Base-by-base conservation (phyloP, 2,113 vertebrate genomes). In the Neodontobutis hainanensis region DNA sequence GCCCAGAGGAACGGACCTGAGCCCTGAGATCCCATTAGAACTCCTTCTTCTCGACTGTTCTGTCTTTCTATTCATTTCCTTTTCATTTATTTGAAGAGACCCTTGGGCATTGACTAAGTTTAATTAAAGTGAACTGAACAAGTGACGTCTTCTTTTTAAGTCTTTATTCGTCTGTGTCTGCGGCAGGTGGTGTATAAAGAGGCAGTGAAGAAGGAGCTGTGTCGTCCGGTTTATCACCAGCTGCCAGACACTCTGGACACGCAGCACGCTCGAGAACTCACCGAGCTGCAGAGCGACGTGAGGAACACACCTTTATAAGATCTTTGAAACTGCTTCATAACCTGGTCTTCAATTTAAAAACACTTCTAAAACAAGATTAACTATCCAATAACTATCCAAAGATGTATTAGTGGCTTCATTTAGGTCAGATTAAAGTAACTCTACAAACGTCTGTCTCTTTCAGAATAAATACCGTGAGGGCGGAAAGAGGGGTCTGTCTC, bases 201-300 rank as follows among this genome's bases (percentile, higher is more conserved):
- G 47, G 90, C 76, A 11, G 83, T 88, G 27, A 95, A 93, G 85
- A 90, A 91, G 8, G 91, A 92, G 49, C 87, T 93, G 80, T 88
- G 57, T 87, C 82, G 65, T 81, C 91, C 11, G 62, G 82, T 96
- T 9, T 96, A 94, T 80, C 91, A 93, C 60, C 85, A 86, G 84
- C 93, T 97, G 78, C 94, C 95, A 3, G 92, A 94, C 19, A 94
- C 95, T 46, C 86, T 94, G 9, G 93, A 95, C 70, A 93, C 85
- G 5, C 94, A 92, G 44, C 94, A 94, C 27, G 95, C 93, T 0
- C 93, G 90, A 83, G 92, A 95, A 86, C 73, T 73, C 59, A 63
- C 27, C 0, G 52, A 77, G 9, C 59, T 85, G 67, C 83, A 86
- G 78, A 89, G 88, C 1, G 46, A 88, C 74, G 88, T 91, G 19